Evolutionary conservation across 2,888 invertebrate species (phyloP), one percentile per base, ranked within the genome.

Genomic region (Arctia plantaginis): DNA sequence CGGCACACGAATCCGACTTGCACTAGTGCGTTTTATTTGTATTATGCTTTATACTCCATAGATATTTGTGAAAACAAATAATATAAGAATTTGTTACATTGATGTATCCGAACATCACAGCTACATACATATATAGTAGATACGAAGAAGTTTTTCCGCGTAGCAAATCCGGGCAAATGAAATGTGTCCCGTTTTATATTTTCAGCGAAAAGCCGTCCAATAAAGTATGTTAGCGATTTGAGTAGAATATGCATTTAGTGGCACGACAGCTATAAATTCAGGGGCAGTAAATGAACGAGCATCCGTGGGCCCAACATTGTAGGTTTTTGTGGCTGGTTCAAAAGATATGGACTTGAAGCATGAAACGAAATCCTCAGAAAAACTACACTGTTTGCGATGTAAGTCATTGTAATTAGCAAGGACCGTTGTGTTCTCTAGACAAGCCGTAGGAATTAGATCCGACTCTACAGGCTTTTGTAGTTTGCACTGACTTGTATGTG

Each of bases 221-320:
- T 91, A 90, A 88, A 91, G 88, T 87, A 89, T 88, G 88, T 87
- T 85, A 86, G 89, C 90, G 89, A 90, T 91, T 90, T 89, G 87
- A 86, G 89, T 85, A 89, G 90, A 91, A 91, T 92, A 91, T 91
- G 91, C 91, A 92, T 92, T 91, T 91, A 90, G 90, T 86, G 79
- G 86, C 88, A 86, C 88, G 90, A 89, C 89, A 88, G 88, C 89
- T 81, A 91, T 92, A 92, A 92, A 91, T 92, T 89, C 85, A 86
- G 84, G 78, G 82, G 79, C 86, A 87, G 85, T 83, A 86, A 88
- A 90, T 89, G 89, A 90, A 89, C 86, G 90, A 89, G 88, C 88
- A 86, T 88, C 90, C 90, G 90, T 83, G 86, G 75, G 82, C 86
- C 85, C 79, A 85, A 87, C 86, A 86, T 88, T 90, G 85, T 84